Conservation (phyloP, 1,140 invertebrate genomes). For the Drosophila ambigua region DNA sequence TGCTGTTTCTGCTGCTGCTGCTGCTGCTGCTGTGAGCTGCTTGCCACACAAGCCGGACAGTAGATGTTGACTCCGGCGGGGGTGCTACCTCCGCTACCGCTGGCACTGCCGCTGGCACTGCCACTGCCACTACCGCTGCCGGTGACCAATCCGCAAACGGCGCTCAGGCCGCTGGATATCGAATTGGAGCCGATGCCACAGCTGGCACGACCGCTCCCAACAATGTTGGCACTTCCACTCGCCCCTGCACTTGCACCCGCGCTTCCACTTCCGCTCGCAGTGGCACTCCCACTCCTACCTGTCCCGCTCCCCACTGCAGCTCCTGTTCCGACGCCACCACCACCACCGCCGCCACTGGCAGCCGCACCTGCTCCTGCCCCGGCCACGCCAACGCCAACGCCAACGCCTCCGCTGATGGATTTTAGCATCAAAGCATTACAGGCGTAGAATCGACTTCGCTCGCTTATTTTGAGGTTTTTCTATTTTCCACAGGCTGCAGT, state of each 20-base stretch:
- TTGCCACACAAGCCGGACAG: conserved; percentile 69
- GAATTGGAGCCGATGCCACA: conserved; percentile 60
- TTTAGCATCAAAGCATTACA: conserved; percentile 83
- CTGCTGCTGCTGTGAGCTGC: conserved; percentile 32
- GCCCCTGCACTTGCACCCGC: conserved; percentile 7
- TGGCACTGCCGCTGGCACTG: conserved; percentile 35
- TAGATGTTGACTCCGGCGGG: conserved; percentile 50
- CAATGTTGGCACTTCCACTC: neutral
- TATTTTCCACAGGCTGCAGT: conserved; percentile 7
- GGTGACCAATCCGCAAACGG: conserved; percentile 51
- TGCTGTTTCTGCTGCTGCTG: conserved; percentile 13
- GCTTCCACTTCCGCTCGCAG: conserved; percentile 12
- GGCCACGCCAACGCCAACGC: conserved; percentile 47
- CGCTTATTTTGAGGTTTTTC: conserved; percentile 42
- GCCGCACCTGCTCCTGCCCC: conserved; percentile 32
- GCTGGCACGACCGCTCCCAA: conserved; percentile 43
- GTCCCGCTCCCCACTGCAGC: conserved; percentile 16
- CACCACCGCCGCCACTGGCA: conserved; percentile 48
- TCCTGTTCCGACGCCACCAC: conserved; percentile 19
- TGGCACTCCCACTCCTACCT: conserved; percentile 24
- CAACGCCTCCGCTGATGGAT: conserved; percentile 73
- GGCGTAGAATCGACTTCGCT: conserved; percentile 59
- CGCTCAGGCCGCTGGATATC: conserved; percentile 62
- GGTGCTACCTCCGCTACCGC: conserved; percentile 53
- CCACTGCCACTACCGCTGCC: conserved; percentile 28